These are phyloP conservation scores for Psephotus haematonotus DNA, from an alignment of 2,113 vertebrate species.

Conservation along the genomic window DNA sequence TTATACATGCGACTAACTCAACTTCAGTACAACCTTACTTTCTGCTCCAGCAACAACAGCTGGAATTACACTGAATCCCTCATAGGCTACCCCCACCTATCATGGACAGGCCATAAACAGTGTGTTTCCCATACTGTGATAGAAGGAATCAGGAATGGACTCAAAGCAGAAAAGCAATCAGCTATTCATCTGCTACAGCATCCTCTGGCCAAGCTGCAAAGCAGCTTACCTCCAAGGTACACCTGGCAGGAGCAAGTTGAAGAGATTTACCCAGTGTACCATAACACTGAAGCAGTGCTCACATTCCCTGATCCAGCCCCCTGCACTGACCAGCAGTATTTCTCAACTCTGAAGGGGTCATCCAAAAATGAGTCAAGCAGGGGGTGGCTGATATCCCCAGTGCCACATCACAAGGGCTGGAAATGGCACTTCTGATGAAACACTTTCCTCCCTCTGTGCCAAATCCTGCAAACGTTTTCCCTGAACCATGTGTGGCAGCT, in stretches of 20 bases:
- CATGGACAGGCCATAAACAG: background rate
- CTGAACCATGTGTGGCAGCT: background rate
- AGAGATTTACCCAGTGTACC: background rate
- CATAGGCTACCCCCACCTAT: background rate
- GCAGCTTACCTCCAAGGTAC: background rate
- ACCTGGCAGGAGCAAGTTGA: background rate
- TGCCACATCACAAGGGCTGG: constrained; percentile 34
- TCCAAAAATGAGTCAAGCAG: constrained; percentile 59
- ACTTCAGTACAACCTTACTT: background rate
- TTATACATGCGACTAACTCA: background rate
- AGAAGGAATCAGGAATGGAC: background rate
- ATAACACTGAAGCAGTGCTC: background rate
- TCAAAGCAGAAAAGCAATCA: background rate
- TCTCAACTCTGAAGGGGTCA: constrained; percentile 52
- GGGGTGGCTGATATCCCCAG: constrained; percentile 53
- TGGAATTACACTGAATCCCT: background rate
- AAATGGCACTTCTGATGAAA: constrained; percentile 38
- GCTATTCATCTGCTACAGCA: background rate
- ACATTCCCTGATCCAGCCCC: background rate
- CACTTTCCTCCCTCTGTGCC: background rate
- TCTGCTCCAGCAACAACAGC: background rate
- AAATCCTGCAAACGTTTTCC: constrained; percentile 34
- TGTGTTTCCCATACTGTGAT: background rate
- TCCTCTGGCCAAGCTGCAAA: background rate
- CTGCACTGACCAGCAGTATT: background rate